Conservation (phyloP, 2,797 vertebrate genomes). For the Sarcoramphus papa region DNA sequence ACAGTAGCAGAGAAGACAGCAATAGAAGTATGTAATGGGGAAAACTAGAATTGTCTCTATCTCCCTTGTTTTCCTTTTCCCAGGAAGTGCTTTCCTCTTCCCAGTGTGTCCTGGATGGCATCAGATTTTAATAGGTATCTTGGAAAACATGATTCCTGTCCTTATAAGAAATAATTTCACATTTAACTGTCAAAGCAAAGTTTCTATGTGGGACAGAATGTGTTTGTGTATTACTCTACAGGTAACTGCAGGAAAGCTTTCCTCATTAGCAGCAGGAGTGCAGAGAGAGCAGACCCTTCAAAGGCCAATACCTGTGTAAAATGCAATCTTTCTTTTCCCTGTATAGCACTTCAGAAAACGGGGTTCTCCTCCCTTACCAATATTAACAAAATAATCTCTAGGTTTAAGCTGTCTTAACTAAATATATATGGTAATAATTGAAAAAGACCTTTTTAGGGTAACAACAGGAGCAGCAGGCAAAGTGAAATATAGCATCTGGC, state of each 20-base stretch:
- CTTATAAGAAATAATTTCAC: neutral
- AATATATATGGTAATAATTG: neutral
- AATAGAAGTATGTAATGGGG: neutral
- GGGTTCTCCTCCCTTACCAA: neutral
- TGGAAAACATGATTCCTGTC: neutral
- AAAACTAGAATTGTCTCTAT: neutral
- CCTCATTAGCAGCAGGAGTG: neutral
- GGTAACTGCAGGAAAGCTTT: neutral
- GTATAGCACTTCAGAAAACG: neutral
- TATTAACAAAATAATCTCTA: neutral
- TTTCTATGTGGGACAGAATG: neutral
- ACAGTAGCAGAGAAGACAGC: neutral
- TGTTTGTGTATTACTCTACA: neutral
- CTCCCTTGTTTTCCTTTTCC: neutral
- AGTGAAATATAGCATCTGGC: neutral
- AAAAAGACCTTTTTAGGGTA: neutral
- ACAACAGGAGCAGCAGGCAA: neutral
- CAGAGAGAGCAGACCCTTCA: neutral
- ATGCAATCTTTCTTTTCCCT: neutral
- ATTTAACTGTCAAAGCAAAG: neutral
- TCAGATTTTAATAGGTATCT: neutral
- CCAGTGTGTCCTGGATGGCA: neutral
- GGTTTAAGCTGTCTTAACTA: neutral
- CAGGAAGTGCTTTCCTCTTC: neutral
- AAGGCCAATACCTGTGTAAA: neutral